Percentiles rank a stretch among this genome's conserved stretches.
Conservation (phyloP, 2,888 invertebrate genomes). For the Hemithea aestivaria region DNA sequence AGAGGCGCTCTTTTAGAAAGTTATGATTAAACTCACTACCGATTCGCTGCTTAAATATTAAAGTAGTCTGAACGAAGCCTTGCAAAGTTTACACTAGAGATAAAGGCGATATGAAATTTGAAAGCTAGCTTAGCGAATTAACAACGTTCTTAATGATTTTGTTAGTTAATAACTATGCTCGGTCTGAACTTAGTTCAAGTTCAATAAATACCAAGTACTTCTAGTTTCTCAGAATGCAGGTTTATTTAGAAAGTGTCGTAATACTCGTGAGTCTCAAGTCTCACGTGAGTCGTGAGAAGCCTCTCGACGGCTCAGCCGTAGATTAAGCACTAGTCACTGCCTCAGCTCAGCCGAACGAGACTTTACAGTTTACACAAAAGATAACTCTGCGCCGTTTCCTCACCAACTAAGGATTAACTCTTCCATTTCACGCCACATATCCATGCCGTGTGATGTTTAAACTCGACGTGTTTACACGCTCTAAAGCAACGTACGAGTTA, state of each 20-base stretch:
- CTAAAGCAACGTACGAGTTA: background rate
- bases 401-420: conserved; percentile 43
- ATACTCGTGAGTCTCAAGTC: background rate
- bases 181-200: background rate
- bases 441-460: conserved; percentile 23
- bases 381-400: conserved; percentile 40
- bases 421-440: conserved; percentile 30
- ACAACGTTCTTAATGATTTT: conserved; percentile 7
- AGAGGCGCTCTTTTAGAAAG: no score
- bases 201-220: no score
- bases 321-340: conserved; percentile 42
- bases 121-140: conserved; percentile 1
- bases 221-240: conserved; percentile 1
- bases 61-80: conserved; percentile 8
- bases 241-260: conserved; percentile 1
- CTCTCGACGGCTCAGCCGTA: conserved; percentile 23
- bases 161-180: conserved; percentile 3
- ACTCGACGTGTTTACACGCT: conserved; percentile 12
- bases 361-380: conserved; percentile 70
- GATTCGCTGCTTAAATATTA: conserved; percentile 14
- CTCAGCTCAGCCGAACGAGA: conserved; percentile 56
- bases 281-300: no score
- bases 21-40: conserved; percentile 6
- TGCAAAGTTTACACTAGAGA: conserved; percentile 16
- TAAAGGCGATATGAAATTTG: conserved; percentile 14